Conservation (phyloP, 1,140 invertebrate genomes). For the Rhopalosiphum padi region DNA sequence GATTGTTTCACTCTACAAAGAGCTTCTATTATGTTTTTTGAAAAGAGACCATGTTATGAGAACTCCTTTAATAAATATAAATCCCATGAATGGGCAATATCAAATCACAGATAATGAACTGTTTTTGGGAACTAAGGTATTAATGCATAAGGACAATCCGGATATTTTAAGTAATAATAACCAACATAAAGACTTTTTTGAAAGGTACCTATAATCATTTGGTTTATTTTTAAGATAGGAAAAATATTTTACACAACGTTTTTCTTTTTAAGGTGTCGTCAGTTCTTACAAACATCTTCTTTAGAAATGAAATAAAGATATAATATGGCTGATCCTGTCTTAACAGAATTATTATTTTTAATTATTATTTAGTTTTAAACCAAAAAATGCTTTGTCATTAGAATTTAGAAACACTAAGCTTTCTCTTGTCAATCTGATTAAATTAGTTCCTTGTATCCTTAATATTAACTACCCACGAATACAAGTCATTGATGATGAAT, state of each 20-base stretch:
- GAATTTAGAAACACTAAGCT: not conserved
- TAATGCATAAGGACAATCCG: not conserved
- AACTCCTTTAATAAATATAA: not conserved
- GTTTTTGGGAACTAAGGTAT: not conserved
- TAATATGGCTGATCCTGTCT: not conserved
- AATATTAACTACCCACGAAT: not conserved
- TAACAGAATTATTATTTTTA: too few relatives aligned
- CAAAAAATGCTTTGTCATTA: slow-evolving; percentile 27
- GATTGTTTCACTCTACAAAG: slow-evolving; percentile 1
- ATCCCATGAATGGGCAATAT: not conserved
- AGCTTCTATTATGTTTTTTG: not conserved
- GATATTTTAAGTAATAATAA: not conserved
- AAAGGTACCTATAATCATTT: not conserved
- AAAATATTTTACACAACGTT: too few relatives aligned
- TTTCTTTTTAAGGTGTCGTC: not conserved
- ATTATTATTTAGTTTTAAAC: not conserved
- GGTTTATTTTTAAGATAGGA: not conserved
- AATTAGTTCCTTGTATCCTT: not conserved
- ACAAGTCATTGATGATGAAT: not conserved
- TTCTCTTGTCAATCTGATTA: not conserved
- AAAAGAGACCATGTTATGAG: not conserved
- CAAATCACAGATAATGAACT: not conserved
- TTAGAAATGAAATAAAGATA: slow-evolving; percentile 14
- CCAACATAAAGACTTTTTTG: not conserved
- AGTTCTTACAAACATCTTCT: not conserved